Evolutionary conservation across 1,140 invertebrate genomes (phyloP), one percentile per base, ranked within the genome.

Genomic region (Ruditapes philippinarum): DNA sequence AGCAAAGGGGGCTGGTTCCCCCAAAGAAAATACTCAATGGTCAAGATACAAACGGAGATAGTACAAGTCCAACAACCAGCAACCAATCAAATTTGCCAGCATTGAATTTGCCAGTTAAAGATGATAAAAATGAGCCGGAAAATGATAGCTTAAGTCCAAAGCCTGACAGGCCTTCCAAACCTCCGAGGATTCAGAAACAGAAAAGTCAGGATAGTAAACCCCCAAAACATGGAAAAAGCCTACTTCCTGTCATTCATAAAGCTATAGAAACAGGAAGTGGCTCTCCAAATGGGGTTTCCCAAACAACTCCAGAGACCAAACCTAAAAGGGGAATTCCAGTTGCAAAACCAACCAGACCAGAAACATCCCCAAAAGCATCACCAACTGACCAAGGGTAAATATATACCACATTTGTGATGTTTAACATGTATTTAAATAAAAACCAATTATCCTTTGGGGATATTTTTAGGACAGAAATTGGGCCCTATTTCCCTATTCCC

Each of bases 21-120:
- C 85, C 85, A 45, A 88, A 88, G 31, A 79, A 88, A 42, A 68
- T 88, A 42, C 25, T 38, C 4, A 88, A 88, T 88, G 85, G 85
- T 19, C 12, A 49, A 49, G 80, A 82, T 11, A 0, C 62, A 49
- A 9, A 25, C 12, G 45, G 28, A 54, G n/a, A 22, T 54, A 40
- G n/a, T 38, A 36, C 4, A 22, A 40, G 38, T 11, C 25, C 22
- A 11, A 42, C 22, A 19, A 19, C 62, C 49, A 84, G 60, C 49
- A 42, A 28, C 22, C 40, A 45, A 19, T 25, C 31, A 45, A 68
- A 73, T 36, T 28, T 28, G 25, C 82, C 68, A 49, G 68, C 40
- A 74, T 28, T 33, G 9, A 25, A 3, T 60, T 25, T n/a, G n/a
- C n/a, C 49, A 74, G 40, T 31, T 3, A n/a, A 51, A 28, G 25